Base-by-base conservation (phyloP, 2,888 invertebrate species). In the Scaptomyza tumidula region DNA sequence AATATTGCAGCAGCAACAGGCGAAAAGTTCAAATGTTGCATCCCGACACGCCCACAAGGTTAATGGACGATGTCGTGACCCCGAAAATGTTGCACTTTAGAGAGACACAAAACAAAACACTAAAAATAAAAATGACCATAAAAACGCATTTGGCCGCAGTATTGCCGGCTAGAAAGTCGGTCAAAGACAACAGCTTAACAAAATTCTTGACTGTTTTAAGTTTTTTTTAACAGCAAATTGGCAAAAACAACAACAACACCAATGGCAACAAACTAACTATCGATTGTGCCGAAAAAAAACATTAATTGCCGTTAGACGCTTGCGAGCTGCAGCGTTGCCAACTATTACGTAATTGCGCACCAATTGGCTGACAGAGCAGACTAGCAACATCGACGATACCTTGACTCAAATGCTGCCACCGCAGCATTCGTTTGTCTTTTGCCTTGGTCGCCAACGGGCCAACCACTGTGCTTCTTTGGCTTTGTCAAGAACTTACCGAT, bases 121-220 rank as follows among this genome's bases (percentile, higher is more conserved):
- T 19, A 19, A 19, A 19, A 19, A 19, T 1, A 19, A 33, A 33
- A 37, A 57, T 10, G 10, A 10, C 33, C 33, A 33, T 33, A 33
- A 33, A 33, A 58, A 24, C 16, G 50, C 52, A 46, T 61, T 75
- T 63, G 59, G 59, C 66, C 63, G 63, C 62, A 72, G 65, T 56
- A 73, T 59, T 29, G 35, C 44, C 27, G 49, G 35, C 11, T 27
- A 24, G 43, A 59, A 86, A 81, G 63, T 85, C 82, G 87, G 87
- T 87, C 87, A 87, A 87, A 86, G 87, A 75, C 89, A 78, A 86
- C 89, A 63, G 64, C 75, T 85, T 49, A 16, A 58, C 70, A 60
- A 71, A 76, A 78, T 85, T 85, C 87, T 87, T 69, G 65, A 63
- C 75, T 71, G 58, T 44, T 9, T 41, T 10, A 14, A 3, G n/a